Evolutionary conservation across 2,113 vertebrate genomes (phyloP), one percentile per base, ranked within the genome.

Genomic region (Aspidoscelis tigris): DNA sequence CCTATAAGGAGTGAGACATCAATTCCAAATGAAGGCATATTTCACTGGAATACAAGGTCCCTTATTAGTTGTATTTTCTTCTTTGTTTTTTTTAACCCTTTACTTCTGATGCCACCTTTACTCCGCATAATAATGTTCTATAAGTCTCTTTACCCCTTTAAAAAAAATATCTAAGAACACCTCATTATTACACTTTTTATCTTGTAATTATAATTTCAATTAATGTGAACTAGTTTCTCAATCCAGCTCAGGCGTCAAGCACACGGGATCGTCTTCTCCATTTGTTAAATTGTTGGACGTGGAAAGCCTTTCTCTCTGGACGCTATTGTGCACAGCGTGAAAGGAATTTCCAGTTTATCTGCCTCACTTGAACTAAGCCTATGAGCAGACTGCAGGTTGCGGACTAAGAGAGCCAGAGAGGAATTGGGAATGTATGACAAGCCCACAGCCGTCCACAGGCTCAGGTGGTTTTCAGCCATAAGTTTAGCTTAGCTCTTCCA

Each of bases 401-500:
- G 69, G 84, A 69, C 90, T 87, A 82, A 89, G 88, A 84, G 89
- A 90, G 89, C 68, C 84, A 82, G 91, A 90, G 66, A 61, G 91
- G 95, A 93, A 95, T 94, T 82, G 91, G 89, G 91, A 26, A 65
- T 84, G 93, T 95, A 90, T 70, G 95, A 91, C 87, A 86, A 89
- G 93, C 83, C 89, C 79, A 80, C 61, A 86, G 94, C 90, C 76
- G 93, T 93, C 94, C 81, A 58, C 85, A 96, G 97, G 97, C 98
- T 98, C 98, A 99, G 98, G 98, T 99, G 98, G 97, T 92, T 95
- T 93, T 94, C 97, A 95, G 95, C 94, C 95, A 90, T 86, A 90
- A 95, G 97, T 98, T 95, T 95, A 95, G 95, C 95, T 90, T 93
- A 94, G 95, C 96, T 96, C 96, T 98, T 98, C 98, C 95, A 98